Evolutionary conservation across 2,888 invertebrate species (phyloP), one percentile per base, ranked within the genome.

Genomic region (Oscheius sp.): DNA sequence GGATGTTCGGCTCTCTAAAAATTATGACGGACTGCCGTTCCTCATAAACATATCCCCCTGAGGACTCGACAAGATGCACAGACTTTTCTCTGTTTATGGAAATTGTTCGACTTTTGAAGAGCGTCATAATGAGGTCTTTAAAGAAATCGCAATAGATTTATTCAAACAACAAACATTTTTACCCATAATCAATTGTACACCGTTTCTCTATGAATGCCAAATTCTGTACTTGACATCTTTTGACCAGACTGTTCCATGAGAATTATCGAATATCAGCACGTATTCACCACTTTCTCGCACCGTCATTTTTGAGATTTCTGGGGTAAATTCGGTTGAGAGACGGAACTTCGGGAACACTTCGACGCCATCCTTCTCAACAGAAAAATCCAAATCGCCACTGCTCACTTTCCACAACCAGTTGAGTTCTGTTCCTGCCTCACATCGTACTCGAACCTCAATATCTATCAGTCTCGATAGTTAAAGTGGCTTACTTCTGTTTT

Each of bases 301-400:
- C 18, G 69, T 46, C 69, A 86, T 73, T 25, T 76, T 59, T 41
- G 83, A 84, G 52, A 77, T 84, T 58, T 87, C 87, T 2, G 87
- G 87, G 35, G 84, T 83, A 58, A 81, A 84, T 41, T 87, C 86
- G 12, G 87, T 87, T 13, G 76, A 69, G 46, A 84, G 74, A 9
- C 86, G 84, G 72, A 84, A 84, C 9, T 78, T 76, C 49, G 87
- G 86, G 76, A 76, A 84, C 13, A 66, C 82, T 61, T 78, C 77
- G 61, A 66, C 66, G 12, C 75, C 80, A 43, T 78, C 69, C 43
- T 74, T 72, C 49, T 76, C 71, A 21, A 82, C 75, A 53, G 76
- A 79, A 70, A 82, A 82, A 53, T 82, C 82, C 52, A 82, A 69
- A 52, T 82, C 82, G n/a, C 80, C 80, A 49, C 80, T 80, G 76